Evolutionary conservation across 2,888 invertebrate species (phyloP), one percentile per base, ranked within the genome.

Genomic region (Lissonota sp.): DNA sequence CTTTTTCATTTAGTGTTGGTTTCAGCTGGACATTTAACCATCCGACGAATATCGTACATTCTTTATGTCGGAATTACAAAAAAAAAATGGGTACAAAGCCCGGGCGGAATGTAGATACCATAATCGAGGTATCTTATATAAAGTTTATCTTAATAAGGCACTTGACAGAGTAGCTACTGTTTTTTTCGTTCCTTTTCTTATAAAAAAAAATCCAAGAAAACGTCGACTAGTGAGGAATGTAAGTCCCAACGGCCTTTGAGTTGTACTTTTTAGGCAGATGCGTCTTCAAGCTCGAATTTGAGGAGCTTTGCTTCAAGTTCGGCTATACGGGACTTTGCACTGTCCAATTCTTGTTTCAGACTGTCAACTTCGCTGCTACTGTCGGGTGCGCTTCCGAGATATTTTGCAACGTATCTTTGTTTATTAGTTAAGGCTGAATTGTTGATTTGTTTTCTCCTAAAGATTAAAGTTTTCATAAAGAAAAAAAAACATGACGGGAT

Each of bases 291-390:
- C 46, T 90, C 88, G 44, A 86, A 85, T 72, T 90, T 91, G 0
- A 93, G 92, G 84, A 94, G 94, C 91, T 95, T 95, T 39, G 94
- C 94, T 91, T 95, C 95, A 5, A 96, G 88, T 87, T 95, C 94
- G 6, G 94, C 93, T 80, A 96, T 94, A 76, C 94, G 94, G 37
- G 93, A 93, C 86, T 94, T 93, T 1, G 95, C 94, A 55, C 94
- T 94, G 58, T 95, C 95, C 44, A 96, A 86, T 87, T 96, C 93
- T 51, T 90, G 89, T 75, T 90, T 95, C 92, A 93, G 78, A 3
- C 84, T 92, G 90, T 86, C 94, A 89, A 84, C 93, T 92, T 88
- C 95, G 88, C 81, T 93, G 91, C 92, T 91, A 7, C 89, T 86
- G 26, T 93, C 93, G 2, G 92, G 90, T 84, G 92, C 91, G 46